A percentile compares a stretch with the other conserved stretches of the same genome.
Conservation (phyloP, 2,113 vertebrate species). For the Phalacrocorax carbo region DNA sequence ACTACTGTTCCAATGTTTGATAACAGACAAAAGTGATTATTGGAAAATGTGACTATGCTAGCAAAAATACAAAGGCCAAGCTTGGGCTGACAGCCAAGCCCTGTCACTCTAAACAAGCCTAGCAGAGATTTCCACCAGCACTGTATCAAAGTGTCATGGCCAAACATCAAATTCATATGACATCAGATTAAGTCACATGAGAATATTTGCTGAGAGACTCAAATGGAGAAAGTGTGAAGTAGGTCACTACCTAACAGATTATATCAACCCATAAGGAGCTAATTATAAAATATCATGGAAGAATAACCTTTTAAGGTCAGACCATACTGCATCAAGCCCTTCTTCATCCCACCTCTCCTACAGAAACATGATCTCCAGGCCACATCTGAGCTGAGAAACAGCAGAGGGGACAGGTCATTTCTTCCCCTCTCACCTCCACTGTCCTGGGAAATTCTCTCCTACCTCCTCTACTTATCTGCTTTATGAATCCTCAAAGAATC, state of each 20-base stretch:
- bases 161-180: neutral
- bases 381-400: neutral
- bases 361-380: neutral
- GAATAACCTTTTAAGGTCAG: neutral
- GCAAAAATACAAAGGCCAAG: neutral
- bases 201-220: neutral
- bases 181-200: neutral
- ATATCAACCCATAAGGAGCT: neutral
- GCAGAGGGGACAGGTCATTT: neutral
- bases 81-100: neutral
- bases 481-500: neutral
- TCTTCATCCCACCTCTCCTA: neutral
- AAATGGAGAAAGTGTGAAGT: neutral
- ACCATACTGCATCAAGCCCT: neutral
- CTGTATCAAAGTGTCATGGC: neutral
- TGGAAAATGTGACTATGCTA: neutral
- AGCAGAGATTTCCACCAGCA: neutral
- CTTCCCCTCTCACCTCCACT: neutral
- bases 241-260: neutral
- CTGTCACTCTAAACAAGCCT: neutral
- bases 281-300: neutral
- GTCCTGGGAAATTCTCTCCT: neutral
- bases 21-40: neutral
- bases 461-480: neutral
- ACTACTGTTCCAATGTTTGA: neutral